These are phyloP conservation scores for Polyommatus icarus DNA, from an alignment of 2,888 invertebrate species.

Conservation along the genomic window DNA sequence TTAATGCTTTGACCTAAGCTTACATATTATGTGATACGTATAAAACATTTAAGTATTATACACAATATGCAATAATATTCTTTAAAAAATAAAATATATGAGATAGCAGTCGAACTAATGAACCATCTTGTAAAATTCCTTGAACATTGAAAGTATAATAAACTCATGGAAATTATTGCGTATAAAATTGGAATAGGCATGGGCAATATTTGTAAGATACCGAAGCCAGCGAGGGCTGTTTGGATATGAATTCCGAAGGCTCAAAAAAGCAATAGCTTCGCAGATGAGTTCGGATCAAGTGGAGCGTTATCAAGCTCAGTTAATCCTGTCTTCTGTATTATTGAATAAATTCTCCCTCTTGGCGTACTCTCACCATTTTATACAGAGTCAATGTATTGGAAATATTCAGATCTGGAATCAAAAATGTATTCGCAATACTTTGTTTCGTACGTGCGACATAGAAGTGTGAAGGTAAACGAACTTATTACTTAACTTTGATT, in stretches of 20 bases:
- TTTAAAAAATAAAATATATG: not conserved
- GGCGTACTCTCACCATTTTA: slow-evolving; percentile 59
- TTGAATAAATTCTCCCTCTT: slow-evolving; percentile 68
- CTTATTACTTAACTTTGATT: not conserved
- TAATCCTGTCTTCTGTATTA: slow-evolving; percentile 72
- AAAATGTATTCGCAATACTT: slow-evolving; percentile 41
- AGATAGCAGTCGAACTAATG: not conserved
- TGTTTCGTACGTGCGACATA: slow-evolving; percentile 2
- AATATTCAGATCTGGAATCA: slow-evolving; percentile 52
- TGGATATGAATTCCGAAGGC: slow-evolving; percentile 56
- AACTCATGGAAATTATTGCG: not conserved
- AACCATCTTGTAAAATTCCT: not conserved
- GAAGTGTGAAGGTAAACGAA: not conserved
- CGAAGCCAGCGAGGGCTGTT: slow-evolving; percentile 47
- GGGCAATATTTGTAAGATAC: slow-evolving; percentile 44
- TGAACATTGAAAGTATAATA: not conserved
- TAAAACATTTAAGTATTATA: too few relatives aligned
- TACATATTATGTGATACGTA: too few relatives aligned
- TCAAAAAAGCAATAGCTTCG: slow-evolving; percentile 62
- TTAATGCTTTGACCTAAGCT: too few relatives aligned
- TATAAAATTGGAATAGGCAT: slow-evolving; percentile 45
- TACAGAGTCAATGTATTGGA: slow-evolving; percentile 60
- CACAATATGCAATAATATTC: too few relatives aligned
- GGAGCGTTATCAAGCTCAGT: slow-evolving; percentile 68
- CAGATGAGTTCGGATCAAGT: slow-evolving; percentile 64